Conservation (phyloP, 2,888 invertebrate genomes). For the Crematogaster levior region DNA sequence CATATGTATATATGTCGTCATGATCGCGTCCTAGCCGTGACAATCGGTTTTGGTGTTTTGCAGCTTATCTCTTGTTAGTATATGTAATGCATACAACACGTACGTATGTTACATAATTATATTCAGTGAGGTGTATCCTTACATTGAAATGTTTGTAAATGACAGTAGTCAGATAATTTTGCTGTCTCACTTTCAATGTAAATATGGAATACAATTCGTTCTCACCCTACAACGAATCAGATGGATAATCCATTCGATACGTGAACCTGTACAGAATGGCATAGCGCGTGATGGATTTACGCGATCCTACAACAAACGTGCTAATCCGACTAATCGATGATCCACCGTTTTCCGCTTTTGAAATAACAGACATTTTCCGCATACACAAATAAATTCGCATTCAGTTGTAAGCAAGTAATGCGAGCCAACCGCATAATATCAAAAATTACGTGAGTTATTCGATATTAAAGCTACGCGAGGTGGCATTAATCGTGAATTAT, state of each 20-base stretch:
- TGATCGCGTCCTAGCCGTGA: neutral
- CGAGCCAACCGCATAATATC: slow-evolving; percentile 30
- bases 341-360: slow-evolving; percentile 46
- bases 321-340: slow-evolving; percentile 55
- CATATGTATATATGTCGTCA: neutral
- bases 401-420: slow-evolving; percentile 18
- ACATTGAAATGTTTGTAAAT: slow-evolving; percentile 47
- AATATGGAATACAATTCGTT: slow-evolving; percentile 42
- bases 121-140: slow-evolving; percentile 29
- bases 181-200: slow-evolving; percentile 32
- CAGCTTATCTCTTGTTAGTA: slow-evolving; percentile 40
- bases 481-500: slow-evolving; percentile 52
- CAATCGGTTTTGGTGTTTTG: slow-evolving; percentile 29
- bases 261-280: slow-evolving; percentile 31
- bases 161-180: slow-evolving; percentile 51
- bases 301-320: slow-evolving; percentile 52
- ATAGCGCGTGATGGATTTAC: slow-evolving; percentile 50
- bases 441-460: slow-evolving; percentile 43
- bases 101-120: slow-evolving; percentile 31
- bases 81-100: neutral
- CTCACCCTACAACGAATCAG: slow-evolving; percentile 39
- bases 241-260: slow-evolving; percentile 54
- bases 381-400: slow-evolving; percentile 27
- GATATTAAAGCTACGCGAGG: slow-evolving; percentile 38
- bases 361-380: slow-evolving; percentile 50